Evolutionary conservation across 2,113 vertebrate species (phyloP).

Genomic region (Machaerirhynchus nigripectus): DNA sequence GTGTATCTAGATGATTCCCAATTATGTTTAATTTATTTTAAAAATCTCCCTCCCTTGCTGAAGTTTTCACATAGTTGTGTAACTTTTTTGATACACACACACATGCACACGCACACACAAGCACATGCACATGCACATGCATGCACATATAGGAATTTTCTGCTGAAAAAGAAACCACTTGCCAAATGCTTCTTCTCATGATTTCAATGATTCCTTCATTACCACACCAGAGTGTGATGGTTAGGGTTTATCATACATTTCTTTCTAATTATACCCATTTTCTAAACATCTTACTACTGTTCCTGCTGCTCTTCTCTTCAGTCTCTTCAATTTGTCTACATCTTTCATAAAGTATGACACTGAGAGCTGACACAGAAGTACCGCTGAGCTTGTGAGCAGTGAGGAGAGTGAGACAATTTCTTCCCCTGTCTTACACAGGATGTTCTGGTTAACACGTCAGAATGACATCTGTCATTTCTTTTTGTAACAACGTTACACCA

Average conservation of each 20-base stretch:
- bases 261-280: background rate
- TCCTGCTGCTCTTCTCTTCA: slow-evolving; percentile 20
- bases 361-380: slow-evolving; percentile 21
- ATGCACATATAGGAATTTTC: background rate
- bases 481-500: background rate
- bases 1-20: background rate
- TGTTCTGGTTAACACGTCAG: slow-evolving; percentile 38
- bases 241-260: background rate
- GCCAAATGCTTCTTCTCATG: background rate
- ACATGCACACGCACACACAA: fast-evolving
- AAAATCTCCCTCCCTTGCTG: background rate
- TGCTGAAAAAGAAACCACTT: background rate
- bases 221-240: background rate
- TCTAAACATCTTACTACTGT: background rate
- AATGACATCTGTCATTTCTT: background rate
- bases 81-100: background rate
- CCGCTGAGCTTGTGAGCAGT: background rate
- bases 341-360: background rate
- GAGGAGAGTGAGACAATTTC: slow-evolving; percentile 6
- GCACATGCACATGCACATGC: fast-evolving
- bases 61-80: background rate
- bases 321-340: background rate
- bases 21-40: background rate
- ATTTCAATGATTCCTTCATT: background rate
- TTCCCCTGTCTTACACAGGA: slow-evolving; percentile 34